These are phyloP conservation scores for Pachymerium ferrugineum DNA, from an alignment of 2,888 invertebrate genomes.

Conservation along the genomic window DNA sequence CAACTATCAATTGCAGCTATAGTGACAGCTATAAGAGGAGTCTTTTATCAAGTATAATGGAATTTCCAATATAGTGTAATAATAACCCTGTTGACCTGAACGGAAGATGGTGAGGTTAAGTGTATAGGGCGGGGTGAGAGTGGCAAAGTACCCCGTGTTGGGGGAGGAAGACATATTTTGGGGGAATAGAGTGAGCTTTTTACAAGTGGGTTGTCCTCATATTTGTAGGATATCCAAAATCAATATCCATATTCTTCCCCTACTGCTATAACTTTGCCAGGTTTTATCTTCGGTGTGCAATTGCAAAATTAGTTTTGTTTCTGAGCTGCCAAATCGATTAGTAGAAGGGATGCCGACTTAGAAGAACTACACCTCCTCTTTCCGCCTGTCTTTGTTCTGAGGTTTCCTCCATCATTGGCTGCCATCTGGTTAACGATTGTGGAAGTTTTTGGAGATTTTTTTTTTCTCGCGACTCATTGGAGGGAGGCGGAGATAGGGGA, in stretches of 20 bases:
- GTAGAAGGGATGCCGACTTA: not conserved
- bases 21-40: not conserved
- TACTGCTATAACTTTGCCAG: too few species aligned
- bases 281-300: too few species aligned
- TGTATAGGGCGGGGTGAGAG: constrained; percentile 15
- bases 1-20: too few species aligned
- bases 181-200: constrained; percentile 18
- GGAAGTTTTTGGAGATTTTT: constrained; percentile 23
- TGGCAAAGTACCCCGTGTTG: constrained; percentile 4
- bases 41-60: constrained; percentile 22
- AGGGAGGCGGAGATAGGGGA: constrained; percentile 21
- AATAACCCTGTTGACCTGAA: constrained; percentile 20
- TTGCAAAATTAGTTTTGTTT: too few species aligned
- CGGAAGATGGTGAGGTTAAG: constrained; percentile 24
- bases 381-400: not conserved
- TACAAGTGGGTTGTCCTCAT: constrained; percentile 18
- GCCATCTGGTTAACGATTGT: constrained; percentile 31
- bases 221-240: constrained; percentile 19
- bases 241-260: not conserved
- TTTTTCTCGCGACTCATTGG: not conserved
- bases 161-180: constrained; percentile 20
- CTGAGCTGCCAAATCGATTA: constrained; percentile 1
- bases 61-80: constrained; percentile 25
- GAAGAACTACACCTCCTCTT: not conserved
- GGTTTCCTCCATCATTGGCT: constrained; percentile 29